phyloP scores from a whole-genome alignment of 2,113 vertebrate genomes.

The Etheostoma spectabile region DNA sequence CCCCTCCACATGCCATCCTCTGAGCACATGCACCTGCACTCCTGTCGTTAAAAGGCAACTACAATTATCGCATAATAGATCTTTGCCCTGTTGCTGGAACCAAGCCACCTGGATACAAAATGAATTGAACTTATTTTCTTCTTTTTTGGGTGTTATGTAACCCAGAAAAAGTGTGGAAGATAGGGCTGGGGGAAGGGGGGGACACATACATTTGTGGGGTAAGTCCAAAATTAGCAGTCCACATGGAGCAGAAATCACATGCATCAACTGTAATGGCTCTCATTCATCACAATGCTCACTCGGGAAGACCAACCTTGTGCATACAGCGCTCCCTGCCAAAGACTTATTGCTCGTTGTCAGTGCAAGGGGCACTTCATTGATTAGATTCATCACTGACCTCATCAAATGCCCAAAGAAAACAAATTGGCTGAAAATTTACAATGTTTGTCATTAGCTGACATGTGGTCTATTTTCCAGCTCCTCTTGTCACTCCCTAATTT shows the following conservation, averaged over 20 bases:
- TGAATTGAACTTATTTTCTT: conserved; percentile 3
- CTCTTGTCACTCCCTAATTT: conserved; percentile 53
- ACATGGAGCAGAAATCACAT: conserved; percentile 55
- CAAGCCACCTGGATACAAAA: conserved; percentile 45
- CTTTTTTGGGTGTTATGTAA: conserved; percentile 4
- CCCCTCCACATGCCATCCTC: conserved; percentile 17
- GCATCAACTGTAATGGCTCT: conserved; percentile 59
- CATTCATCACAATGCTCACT: conserved; percentile 67
- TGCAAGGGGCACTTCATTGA: conserved; percentile 57
- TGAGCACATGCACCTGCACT: conserved; percentile 54
- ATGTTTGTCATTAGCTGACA: conserved; percentile 74
- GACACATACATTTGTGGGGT: conserved; percentile 16
- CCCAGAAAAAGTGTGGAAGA: not conserved
- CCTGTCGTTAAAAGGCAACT: conserved; percentile 57
- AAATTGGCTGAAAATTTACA: conserved; percentile 71
- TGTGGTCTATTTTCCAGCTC: conserved; percentile 55
- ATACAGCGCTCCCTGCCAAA: conserved; percentile 30
- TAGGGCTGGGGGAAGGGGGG: no score
- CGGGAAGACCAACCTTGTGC: conserved; percentile 52
- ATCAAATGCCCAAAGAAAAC: conserved; percentile 68
- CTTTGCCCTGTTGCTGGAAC: conserved; percentile 47
- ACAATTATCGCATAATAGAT: conserved; percentile 63
- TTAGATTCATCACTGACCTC: conserved; percentile 73
- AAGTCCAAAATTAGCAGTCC: conserved; percentile 50
- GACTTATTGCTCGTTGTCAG: conserved; percentile 63